Conservation (phyloP, 2,113 vertebrate genomes). For the Charadrius vociferus region DNA sequence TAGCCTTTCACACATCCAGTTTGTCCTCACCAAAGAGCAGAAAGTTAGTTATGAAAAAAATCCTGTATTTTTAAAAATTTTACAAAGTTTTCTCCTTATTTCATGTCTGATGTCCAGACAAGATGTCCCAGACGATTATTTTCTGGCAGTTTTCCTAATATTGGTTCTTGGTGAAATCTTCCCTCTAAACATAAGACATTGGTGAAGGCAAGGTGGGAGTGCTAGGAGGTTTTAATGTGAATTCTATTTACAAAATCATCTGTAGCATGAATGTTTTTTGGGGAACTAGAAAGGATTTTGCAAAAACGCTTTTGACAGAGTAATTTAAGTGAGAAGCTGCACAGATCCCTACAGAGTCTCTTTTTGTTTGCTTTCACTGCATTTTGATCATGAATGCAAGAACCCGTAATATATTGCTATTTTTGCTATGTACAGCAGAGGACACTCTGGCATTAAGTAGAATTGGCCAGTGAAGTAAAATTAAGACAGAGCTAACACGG, state of each 20-base stretch:
- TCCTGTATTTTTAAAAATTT: neutral
- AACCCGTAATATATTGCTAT: neutral
- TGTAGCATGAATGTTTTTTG: neutral
- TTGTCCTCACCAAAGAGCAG: neutral
- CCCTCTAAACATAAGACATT: neutral
- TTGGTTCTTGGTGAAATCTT: neutral
- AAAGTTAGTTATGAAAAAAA: neutral
- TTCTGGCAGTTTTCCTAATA: neutral
- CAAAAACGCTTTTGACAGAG: neutral
- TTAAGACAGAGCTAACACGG: neutral
- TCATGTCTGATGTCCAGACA: neutral
- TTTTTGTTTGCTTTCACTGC: neutral
- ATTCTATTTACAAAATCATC: neutral
- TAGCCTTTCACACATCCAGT: neutral
- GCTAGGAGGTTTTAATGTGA: neutral
- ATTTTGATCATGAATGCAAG: neutral
- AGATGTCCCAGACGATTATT: neutral
- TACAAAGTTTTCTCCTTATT: neutral
- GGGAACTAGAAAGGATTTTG: neutral
- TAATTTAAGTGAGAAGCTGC: neutral
- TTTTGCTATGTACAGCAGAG: conserved; percentile 46
- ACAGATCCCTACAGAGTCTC: neutral
- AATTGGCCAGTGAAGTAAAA: neutral
- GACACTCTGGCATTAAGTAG: conserved; percentile 35
- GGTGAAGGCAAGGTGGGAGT: accelerated